A percentile compares a stretch with the other conserved stretches of the same genome.
Evolutionary conservation across 2,113 vertebrate species (phyloP).

Genomic region (Lontra canadensis): DNA sequence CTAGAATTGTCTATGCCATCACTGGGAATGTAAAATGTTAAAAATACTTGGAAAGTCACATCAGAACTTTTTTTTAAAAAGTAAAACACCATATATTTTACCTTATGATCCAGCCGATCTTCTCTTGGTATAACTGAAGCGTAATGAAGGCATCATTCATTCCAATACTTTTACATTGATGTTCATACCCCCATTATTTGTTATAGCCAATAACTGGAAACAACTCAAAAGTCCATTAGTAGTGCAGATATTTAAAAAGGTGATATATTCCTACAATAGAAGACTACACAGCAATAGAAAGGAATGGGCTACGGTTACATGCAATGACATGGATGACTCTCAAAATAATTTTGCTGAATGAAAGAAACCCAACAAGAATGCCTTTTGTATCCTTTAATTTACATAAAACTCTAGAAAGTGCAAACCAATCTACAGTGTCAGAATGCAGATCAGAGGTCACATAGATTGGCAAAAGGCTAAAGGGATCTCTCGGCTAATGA

Average conservation of each 20-base stretch:
- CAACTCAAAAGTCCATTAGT: not conserved
- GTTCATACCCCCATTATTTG: not conserved
- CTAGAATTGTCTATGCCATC: not conserved
- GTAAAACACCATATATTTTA: not conserved
- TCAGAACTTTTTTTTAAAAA: not conserved
- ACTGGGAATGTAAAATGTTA: not conserved
- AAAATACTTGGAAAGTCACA: not conserved
- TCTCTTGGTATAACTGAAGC: not conserved
- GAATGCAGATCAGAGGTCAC: not conserved
- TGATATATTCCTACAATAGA: not conserved
- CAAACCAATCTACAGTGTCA: not conserved
- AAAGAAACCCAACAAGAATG: not conserved
- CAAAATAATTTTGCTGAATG: not conserved
- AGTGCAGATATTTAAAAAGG: not conserved
- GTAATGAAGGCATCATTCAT: not conserved
- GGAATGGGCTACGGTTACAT: not conserved
- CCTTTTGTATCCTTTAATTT: not conserved
- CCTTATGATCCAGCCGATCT: not conserved
- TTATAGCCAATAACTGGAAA: not conserved
- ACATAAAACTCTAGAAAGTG: not conserved
- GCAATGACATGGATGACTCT: not conserved
- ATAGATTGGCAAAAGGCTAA: fast-evolving
- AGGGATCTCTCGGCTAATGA: not conserved
- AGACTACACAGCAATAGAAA: not conserved
- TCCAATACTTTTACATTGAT: not conserved